Percentiles rank a stretch among this genome's conserved stretches.
phyloP scores from a whole-genome alignment of 2,797 vertebrate species.

The Mormyrops attenuatus region DNA sequence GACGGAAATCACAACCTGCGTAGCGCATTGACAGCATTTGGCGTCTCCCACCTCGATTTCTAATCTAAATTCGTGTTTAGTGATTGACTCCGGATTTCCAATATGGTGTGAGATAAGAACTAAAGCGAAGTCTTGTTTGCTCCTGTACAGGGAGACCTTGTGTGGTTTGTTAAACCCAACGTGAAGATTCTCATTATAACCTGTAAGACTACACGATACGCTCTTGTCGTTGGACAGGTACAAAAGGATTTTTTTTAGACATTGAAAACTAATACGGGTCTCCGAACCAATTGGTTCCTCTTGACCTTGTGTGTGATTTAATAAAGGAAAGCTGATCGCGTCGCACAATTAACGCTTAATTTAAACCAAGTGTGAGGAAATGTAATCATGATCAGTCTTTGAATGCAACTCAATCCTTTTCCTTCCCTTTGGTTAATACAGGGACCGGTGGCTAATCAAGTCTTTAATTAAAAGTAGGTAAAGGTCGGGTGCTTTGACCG shows the following conservation, averaged over 20 bases:
- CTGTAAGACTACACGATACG: not conserved
- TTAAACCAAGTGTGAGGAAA: slow-evolving; percentile 29
- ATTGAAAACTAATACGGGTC: slow-evolving; percentile 34
- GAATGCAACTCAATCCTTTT: slow-evolving; percentile 33
- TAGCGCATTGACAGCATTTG: not conserved
- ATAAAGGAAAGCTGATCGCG: slow-evolving; percentile 46
- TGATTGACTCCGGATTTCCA: not conserved
- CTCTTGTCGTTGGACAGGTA: not conserved
- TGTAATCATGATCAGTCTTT: slow-evolving; percentile 41
- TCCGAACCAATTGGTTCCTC: slow-evolving; percentile 32
- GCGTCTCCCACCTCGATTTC: not conserved
- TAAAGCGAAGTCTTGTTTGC: not conserved
- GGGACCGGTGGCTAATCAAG: not conserved
- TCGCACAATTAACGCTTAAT: slow-evolving; percentile 43
- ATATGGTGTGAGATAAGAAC: not conserved
- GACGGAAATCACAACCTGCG: not conserved
- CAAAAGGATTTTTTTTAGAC: not conserved
- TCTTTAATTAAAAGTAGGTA: slow-evolving; percentile 16
- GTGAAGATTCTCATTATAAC: not conserved
- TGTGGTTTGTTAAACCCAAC: not conserved
- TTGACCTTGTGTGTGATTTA: slow-evolving; percentile 34
- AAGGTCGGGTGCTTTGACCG: not conserved
- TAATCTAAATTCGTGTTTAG: not conserved
- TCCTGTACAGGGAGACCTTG: not conserved
- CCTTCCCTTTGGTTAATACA: slow-evolving; percentile 18